Evolutionary conservation across 2,113 vertebrate species (phyloP).

Genomic region (Gopherus evgoodei): DNA sequence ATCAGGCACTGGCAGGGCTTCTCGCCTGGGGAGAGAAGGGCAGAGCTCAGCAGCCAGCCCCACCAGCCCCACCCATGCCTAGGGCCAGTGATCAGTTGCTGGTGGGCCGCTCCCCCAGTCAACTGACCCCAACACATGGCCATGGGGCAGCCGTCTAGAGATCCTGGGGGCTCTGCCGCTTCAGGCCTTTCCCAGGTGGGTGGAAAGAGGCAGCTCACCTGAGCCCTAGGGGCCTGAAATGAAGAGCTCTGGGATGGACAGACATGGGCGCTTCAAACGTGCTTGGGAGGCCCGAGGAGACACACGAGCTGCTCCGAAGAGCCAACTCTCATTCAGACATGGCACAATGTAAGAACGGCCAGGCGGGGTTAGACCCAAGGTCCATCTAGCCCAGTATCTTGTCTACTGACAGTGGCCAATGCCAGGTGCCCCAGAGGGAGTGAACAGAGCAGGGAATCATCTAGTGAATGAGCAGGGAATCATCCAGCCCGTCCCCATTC

Average conservation of each 20-base stretch:
- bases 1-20: constrained; percentile 95
- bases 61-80: rapidly evolving
- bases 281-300: background rate
- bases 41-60: rapidly evolving
- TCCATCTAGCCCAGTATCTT: background rate
- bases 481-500: no score
- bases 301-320: background rate
- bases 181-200: background rate
- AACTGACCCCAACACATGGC: no score
- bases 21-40: constrained; percentile 83
- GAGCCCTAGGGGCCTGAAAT: background rate
- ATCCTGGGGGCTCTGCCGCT: background rate
- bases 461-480: no score
- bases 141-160: background rate
- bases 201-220: background rate
- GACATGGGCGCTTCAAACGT: background rate
- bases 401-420: background rate
- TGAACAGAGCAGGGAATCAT: background rate
- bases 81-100: background rate
- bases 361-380: background rate
- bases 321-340: background rate
- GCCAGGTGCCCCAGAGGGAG: background rate
- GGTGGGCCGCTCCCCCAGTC: background rate
- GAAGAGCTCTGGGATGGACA: background rate
- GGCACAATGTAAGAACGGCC: background rate